Evolutionary conservation across 2,797 vertebrate genomes (phyloP), one percentile per base, ranked within the genome.

Genomic region (Thripadectes ignobilis): DNA sequence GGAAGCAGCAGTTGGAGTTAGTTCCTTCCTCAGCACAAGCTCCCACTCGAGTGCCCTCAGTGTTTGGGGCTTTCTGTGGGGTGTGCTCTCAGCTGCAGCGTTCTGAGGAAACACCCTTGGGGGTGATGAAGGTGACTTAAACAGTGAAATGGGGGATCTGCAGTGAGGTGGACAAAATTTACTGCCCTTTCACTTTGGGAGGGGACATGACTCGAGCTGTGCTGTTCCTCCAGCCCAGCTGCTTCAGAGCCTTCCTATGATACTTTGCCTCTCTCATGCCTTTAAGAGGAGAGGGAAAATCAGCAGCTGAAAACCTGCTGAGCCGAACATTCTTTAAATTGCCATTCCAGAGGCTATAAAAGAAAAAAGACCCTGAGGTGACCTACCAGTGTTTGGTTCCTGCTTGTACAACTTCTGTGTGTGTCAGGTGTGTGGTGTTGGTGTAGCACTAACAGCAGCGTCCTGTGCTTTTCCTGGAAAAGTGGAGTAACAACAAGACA

Each of bases 321-420:
- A 92, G 87, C 84, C 69, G 63, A 62, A n/a, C 67, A 4, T 82
- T 85, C 26, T 85, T 57, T 88, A 63, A 85, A 87, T 89, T 87
- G 80, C 49, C 7, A 26, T 73, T 87, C 51, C 67, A 20, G 81
- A 58, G 59, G 80, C 36, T 85, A 0, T 71, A 46, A 79, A 36
- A 62, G 19, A 17, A 32, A 45, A 72, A 63, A 51, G 41, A 14
- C 87, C 75, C 68, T 20, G 23, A 54, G 81, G 87, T 95, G 89
- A 89, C 86, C 89, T 76, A 3, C 18, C 5, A 26, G 75, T 91
- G 80, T 86, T 88, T 81, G 39, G 38, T 21, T 55, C 59, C 63
- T 76, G 45, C 77, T 93, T n/a, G 36, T 93, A 74, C 85, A 79
- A 8, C 71, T 87, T 12, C 0, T 67, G 80, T 54, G 69, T 21